Evolutionary conservation across 2,888 invertebrate genomes (phyloP).

Genomic region (Drosophila dives): DNA sequence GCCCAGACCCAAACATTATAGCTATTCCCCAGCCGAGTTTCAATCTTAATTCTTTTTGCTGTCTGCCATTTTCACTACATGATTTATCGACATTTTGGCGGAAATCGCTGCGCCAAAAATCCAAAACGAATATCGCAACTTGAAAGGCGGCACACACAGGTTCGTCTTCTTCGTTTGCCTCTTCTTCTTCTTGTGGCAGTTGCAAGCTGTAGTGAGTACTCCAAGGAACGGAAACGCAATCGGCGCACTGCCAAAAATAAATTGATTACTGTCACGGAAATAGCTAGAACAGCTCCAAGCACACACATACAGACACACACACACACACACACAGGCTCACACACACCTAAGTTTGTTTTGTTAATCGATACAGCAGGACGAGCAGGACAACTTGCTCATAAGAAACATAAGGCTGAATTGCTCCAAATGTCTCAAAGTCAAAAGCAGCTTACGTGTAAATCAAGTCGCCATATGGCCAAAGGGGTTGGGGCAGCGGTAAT

Average conservation of each 20-base stretch:
- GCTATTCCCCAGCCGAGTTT: not conserved
- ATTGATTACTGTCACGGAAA: slow-evolving; percentile 85
- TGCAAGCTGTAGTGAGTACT: slow-evolving; percentile 29
- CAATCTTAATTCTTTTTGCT: slow-evolving; percentile 31
- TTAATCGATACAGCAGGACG: slow-evolving; percentile 67
- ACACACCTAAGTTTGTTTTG: slow-evolving; percentile 62
- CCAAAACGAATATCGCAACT: slow-evolving; percentile 57
- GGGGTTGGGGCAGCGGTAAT: not conserved
- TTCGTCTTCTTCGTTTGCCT: slow-evolving; percentile 7
- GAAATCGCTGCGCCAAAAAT: slow-evolving; percentile 71
- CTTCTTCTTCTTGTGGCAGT: slow-evolving; percentile 1
- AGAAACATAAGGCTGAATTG: slow-evolving; percentile 17
- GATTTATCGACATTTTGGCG: slow-evolving; percentile 77
- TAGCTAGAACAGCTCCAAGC: slow-evolving; percentile 64
- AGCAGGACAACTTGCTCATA: slow-evolving; percentile 45
- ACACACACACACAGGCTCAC: slow-evolving; percentile 23
- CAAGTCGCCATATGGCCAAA: slow-evolving; percentile 40
- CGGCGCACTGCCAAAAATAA: slow-evolving; percentile 83
- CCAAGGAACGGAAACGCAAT: slow-evolving; percentile 76
- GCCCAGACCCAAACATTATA: not conserved
- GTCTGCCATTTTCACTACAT: slow-evolving; percentile 55
- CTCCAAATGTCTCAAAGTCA: slow-evolving; percentile 61
- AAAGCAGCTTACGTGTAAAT: slow-evolving; percentile 64
- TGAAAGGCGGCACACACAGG: slow-evolving; percentile 31
- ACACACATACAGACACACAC: slow-evolving; percentile 24